These are phyloP conservation scores for Deladenus siricidicola DNA, from an alignment of 2,888 invertebrate genomes.

Conservation along the genomic window DNA sequence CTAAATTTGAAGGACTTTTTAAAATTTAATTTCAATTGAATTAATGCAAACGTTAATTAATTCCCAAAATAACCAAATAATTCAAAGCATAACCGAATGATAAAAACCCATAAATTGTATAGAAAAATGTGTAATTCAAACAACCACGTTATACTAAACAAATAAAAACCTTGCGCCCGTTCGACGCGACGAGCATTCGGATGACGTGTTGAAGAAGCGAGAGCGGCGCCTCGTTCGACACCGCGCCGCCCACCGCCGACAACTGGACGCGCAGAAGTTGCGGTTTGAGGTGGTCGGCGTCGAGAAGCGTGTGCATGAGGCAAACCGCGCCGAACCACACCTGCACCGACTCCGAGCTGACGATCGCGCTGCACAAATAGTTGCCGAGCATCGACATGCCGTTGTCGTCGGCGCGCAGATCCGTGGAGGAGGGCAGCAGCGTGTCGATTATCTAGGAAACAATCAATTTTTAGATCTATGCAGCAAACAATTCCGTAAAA, in stretches of 20 bases:
- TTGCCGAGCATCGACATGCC: conserved; percentile 63
- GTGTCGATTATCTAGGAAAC: conserved; percentile 75
- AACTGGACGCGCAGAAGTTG: conserved; percentile 80
- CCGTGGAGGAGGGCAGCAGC: conserved; percentile 75
- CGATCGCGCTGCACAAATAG: conserved; percentile 64
- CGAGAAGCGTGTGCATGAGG: conserved; percentile 77
- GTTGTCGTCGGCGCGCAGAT: conserved; percentile 5
- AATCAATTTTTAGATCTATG: too few species aligned
- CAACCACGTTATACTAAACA: too few species aligned
- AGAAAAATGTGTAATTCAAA: too few species aligned
- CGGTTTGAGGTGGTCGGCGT: conserved; percentile 65
- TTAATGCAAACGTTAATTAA: too few species aligned
- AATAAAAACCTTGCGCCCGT: conserved; percentile 43
- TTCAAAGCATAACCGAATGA: too few species aligned
- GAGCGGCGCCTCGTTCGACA: conserved; percentile 68
- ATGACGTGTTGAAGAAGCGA: conserved; percentile 72
- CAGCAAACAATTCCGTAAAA: too few species aligned
- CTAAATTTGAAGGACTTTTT: too few species aligned
- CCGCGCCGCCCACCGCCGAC: conserved; percentile 66
- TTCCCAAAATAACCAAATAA: too few species aligned
- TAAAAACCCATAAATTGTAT: too few species aligned
- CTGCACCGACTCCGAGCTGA: conserved; percentile 30
- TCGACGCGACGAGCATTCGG: conserved; percentile 30
- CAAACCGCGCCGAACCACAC: conserved; percentile 87
- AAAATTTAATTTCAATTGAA: too few species aligned